Evolutionary conservation across 2,888 invertebrate species (phyloP), one percentile per base, ranked within the genome.

Genomic region (Nycteola revayana): DNA sequence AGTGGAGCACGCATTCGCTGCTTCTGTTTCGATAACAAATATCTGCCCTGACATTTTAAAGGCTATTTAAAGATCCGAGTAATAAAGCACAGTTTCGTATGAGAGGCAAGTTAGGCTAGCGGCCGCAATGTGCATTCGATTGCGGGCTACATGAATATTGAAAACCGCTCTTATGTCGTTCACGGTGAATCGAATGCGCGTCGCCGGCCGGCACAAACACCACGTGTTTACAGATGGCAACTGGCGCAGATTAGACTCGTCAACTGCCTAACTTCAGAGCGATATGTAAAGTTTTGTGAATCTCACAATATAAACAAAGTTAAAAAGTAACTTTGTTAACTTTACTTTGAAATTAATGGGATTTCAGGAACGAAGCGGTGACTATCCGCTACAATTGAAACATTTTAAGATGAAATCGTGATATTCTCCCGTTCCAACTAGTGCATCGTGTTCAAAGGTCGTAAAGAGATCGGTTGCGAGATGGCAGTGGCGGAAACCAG

Each of bases 211-310:
- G 43, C 48, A 54, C 46, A 55, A 68, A 66, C 68, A 70, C 75
- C 85, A 84, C 84, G 83, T 87, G 87, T 85, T 84, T 80, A 76
- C 75, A 72, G 60, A 72, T 66, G 71, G 65, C 68, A 72, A 69
- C 73, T 74, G 66, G 67, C 71, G 70, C 61, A 74, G 75, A 75
- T 77, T 79, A 74, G 66, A 69, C 65, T 52, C 48, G 60, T 56
- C 53, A 37, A 66, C 62, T 66, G 66, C 54, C 69, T 65, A 75
- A 74, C 74, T 77, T 75, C 49, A 55, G 50, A 56, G 66, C 75
- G 77, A 27, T 73, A 68, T 75, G 74, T 75, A 69, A 81, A 84
- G 66, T 79, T 81, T 76, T 65, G 49, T 49, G 43, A 51, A 49
- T 42, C 37, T 39, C 26, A 40, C 25, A 34, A 29, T n/a, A n/a